Conservation (phyloP, 2,888 invertebrate genomes). For the Lasioglossum calceatum region DNA sequence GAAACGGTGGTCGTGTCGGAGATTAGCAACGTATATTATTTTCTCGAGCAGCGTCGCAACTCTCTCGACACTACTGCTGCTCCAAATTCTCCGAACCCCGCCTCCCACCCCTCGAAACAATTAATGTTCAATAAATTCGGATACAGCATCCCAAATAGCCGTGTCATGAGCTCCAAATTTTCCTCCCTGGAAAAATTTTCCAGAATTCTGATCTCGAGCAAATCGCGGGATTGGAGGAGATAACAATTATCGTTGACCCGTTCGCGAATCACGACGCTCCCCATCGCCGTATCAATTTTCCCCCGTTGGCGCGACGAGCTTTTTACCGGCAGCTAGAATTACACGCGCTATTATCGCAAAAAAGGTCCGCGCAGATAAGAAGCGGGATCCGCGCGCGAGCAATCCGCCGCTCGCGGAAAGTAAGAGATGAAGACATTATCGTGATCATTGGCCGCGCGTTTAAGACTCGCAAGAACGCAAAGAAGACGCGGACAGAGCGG, state of each 20-base stretch:
- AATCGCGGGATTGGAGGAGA: background rate
- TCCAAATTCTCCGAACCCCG: conserved; percentile 16
- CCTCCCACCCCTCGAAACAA: background rate
- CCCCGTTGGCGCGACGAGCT: background rate
- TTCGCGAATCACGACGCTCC: conserved; percentile 8
- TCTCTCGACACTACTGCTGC: conserved; percentile 2
- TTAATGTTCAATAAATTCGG: background rate
- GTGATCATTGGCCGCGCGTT: conserved; percentile 62
- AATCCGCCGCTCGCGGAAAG: conserved; percentile 54
- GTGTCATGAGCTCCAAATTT: background rate
- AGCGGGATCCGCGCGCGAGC: conserved; percentile 56
- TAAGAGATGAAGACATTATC: conserved; percentile 71
- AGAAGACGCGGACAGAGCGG: conserved; percentile 26
- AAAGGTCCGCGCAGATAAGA: conserved; percentile 52
- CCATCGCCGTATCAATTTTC: conserved; percentile 24
- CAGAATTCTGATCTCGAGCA: background rate
- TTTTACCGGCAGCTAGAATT: conserved; percentile 48
- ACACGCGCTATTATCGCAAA: conserved; percentile 56
- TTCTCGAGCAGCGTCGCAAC: conserved; percentile 17
- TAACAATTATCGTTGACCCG: background rate
- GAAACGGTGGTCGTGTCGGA: conserved; percentile 45
- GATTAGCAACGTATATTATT: conserved; percentile 67
- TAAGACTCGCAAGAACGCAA: conserved; percentile 60
- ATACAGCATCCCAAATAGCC: no score
- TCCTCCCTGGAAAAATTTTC: background rate